Conservation (phyloP, 2,888 invertebrate genomes). For the Tachystola acroxantha region DNA sequence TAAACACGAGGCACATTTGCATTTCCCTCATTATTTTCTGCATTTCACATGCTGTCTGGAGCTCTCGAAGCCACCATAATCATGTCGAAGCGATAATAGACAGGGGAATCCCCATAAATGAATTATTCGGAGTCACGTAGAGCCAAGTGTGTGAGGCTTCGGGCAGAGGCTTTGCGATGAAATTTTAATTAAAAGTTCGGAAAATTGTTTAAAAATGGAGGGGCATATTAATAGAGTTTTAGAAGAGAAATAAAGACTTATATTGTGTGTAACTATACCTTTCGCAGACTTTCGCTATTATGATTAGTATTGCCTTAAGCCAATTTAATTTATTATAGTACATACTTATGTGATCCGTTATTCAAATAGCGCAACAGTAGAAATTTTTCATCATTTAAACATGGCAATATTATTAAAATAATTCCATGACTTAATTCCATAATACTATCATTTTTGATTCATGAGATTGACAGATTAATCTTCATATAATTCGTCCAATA, state of each 20-base stretch:
- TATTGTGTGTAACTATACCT: too few relatives aligned
- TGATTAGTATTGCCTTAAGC: too few relatives aligned
- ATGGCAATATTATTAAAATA: too few relatives aligned
- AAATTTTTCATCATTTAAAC: too few relatives aligned
- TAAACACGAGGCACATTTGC: slow-evolving; percentile 32
- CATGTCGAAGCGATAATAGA: slow-evolving; percentile 36
- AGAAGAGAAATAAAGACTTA: not conserved
- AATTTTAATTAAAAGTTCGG: slow-evolving; percentile 56
- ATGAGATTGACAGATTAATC: not conserved
- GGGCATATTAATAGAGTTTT: not conserved
- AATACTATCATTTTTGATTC: too few relatives aligned
- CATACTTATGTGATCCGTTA: too few relatives aligned
- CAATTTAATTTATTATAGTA: too few relatives aligned
- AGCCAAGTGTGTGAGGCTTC: slow-evolving; percentile 45
- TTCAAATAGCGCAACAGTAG: too few relatives aligned
- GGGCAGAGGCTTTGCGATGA: slow-evolving; percentile 46
- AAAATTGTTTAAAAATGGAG: not conserved
- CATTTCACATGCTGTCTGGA: slow-evolving; percentile 34
- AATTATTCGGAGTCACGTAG: slow-evolving; percentile 71
- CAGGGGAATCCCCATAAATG: slow-evolving; percentile 52
- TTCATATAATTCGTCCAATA: slow-evolving; percentile 13
- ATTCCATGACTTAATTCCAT: too few relatives aligned
- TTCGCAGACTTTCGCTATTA: too few relatives aligned
- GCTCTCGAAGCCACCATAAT: slow-evolving; percentile 33
- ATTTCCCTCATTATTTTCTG: slow-evolving; percentile 48